A percentile compares a stretch with the other conserved stretches of the same genome.
These are phyloP conservation scores for Standfussiana lucernea DNA, from an alignment of 2,888 invertebrate genomes.

Conservation along the genomic window DNA sequence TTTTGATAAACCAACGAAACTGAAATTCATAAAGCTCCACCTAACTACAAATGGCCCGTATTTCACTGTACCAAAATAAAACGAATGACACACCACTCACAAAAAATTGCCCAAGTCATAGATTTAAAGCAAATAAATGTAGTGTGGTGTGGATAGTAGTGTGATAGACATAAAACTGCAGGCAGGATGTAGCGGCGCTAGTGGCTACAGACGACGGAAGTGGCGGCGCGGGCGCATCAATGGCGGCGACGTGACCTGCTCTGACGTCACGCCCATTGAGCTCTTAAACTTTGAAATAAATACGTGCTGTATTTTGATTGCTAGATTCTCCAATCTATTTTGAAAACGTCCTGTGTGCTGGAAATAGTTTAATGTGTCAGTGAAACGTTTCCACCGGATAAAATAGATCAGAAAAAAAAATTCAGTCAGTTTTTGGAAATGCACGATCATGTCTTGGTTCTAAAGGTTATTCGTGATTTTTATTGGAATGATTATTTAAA, in stretches of 20 bases:
- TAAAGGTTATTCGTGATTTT: not conserved
- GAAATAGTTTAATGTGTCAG: constrained; percentile 42
- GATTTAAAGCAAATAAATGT: constrained; percentile 58
- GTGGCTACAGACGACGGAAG: constrained; percentile 82
- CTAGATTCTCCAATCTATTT: constrained; percentile 52
- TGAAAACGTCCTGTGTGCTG: constrained; percentile 23
- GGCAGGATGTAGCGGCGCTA: constrained; percentile 88
- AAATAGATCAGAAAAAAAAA: constrained; percentile 12
- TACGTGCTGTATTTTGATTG: constrained; percentile 50
- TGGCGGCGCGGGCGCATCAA: constrained; percentile 84
- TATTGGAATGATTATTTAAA: not conserved
- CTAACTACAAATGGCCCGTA: not conserved
- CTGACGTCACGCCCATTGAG: constrained; percentile 78
- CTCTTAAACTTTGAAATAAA: constrained; percentile 57
- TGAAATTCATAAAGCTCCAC: not conserved
- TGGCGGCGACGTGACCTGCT: constrained; percentile 80
- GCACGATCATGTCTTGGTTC: not conserved
- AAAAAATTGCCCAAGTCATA: constrained; percentile 28
- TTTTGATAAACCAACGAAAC: not conserved
- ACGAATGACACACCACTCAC: constrained; percentile 1
- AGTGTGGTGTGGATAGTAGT: constrained; percentile 49
- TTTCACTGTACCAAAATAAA: constrained; percentile 6
- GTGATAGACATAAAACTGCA: constrained; percentile 73
- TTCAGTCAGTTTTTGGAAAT: not conserved
- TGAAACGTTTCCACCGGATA: constrained; percentile 7